phyloP scores from a whole-genome alignment of 2,888 invertebrate genomes.

The Lochmaea capreae region DNA sequence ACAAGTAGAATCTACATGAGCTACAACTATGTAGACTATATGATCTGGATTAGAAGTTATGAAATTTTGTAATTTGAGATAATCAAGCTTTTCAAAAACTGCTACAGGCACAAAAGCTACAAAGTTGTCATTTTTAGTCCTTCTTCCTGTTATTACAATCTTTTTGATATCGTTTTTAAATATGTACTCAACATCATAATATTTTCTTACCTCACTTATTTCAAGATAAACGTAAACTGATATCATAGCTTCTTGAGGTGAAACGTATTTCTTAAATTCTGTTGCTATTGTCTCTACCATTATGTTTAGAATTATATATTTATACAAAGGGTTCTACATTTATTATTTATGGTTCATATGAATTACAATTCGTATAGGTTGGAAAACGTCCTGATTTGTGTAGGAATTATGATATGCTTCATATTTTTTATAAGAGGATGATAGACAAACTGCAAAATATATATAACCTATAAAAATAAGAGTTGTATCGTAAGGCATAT shows the following conservation, averaged over 20 bases:
- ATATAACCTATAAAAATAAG: too few relatives aligned
- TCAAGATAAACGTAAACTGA: slow-evolving; percentile 69
- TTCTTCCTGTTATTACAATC: slow-evolving; percentile 65
- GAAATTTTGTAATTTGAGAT: slow-evolving; percentile 60
- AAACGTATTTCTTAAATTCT: slow-evolving; percentile 8
- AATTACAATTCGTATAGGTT: too few relatives aligned
- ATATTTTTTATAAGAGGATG: too few relatives aligned
- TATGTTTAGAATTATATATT: neutral
- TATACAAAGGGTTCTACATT: too few relatives aligned
- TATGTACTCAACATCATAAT: slow-evolving; percentile 66
- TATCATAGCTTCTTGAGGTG: slow-evolving; percentile 59
- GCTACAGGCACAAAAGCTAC: slow-evolving; percentile 66
- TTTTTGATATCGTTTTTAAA: slow-evolving; percentile 62
- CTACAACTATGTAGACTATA: slow-evolving; percentile 61
- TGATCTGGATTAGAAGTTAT: slow-evolving; percentile 23
- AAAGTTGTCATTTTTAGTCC: slow-evolving; percentile 55
- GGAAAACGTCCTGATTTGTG: too few relatives aligned
- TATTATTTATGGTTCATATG: too few relatives aligned
- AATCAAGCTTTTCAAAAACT: slow-evolving; percentile 60
- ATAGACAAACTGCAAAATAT: too few relatives aligned
- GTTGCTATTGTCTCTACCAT: slow-evolving; percentile 2
- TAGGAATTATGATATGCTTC: too few relatives aligned
- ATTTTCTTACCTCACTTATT: slow-evolving; percentile 67
- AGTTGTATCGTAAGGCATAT: too few relatives aligned
- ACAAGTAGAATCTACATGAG: slow-evolving; percentile 65